Conservation (phyloP, 1,140 invertebrate species). For the Temnothorax curvispinosus region DNA sequence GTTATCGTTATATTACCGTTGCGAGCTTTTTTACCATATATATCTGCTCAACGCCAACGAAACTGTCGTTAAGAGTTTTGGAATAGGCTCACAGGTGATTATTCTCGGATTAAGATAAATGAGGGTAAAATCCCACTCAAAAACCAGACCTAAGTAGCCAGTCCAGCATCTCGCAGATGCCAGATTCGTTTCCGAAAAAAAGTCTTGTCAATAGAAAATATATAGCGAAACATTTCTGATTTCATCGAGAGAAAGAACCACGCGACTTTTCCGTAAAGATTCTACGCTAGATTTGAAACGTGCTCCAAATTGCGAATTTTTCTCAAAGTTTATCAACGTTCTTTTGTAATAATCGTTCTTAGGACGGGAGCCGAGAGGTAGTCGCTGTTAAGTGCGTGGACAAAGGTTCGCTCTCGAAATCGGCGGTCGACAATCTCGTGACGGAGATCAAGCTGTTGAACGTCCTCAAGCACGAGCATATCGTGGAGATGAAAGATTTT, state of each 20-base stretch:
- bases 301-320: background rate
- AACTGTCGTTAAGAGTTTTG: too few species aligned
- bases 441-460: constrained; percentile 95
- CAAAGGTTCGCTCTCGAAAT: constrained; percentile 90
- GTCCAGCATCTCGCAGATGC: too few species aligned
- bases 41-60: too few species aligned
- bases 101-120: background rate
- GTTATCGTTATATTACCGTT: too few species aligned
- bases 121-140: background rate
- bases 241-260: background rate
- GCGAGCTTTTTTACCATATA: too few species aligned
- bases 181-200: too few species aligned
- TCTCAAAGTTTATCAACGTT: background rate
- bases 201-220: background rate
- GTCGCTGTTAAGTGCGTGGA: constrained; percentile 95
- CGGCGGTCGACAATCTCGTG: constrained; percentile 92
- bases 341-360: constrained; percentile 75
- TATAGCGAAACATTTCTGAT: background rate
- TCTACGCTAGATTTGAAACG: background rate
- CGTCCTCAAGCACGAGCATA: constrained; percentile 92
- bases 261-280: background rate
- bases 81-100: too few species aligned
- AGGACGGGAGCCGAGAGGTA: constrained; percentile 88
- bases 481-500: constrained; percentile 95
- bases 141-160: too few species aligned